Evolutionary conservation across 2,797 vertebrate genomes (phyloP).

Genomic region (Neomorphus geoffroyi): DNA sequence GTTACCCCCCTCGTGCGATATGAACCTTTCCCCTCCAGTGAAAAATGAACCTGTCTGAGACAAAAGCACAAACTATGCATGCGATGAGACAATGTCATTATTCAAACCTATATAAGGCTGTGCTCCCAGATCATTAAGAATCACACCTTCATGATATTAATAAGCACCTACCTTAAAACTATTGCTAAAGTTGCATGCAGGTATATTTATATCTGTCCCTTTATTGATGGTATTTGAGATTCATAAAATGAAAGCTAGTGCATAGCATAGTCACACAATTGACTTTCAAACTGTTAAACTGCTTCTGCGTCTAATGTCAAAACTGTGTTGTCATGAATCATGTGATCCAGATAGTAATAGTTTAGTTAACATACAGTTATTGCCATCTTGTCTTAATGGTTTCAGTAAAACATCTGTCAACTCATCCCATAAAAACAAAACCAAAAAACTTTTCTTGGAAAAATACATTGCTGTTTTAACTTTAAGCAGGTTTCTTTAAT

Average conservation of each 20-base stretch:
- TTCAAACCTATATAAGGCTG: constrained; percentile 82
- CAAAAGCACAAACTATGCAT: constrained; percentile 85
- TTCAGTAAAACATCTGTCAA: constrained; percentile 73
- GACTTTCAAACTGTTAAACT: constrained; percentile 50
- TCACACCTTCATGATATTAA: constrained; percentile 83
- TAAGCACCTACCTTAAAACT: constrained; percentile 75
- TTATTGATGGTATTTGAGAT: constrained; percentile 61
- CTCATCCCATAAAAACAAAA: constrained; percentile 55
- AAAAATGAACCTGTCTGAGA: constrained; percentile 95
- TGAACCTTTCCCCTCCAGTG: constrained; percentile 91
- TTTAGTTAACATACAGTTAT: constrained; percentile 69
- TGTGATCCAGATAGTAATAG: constrained; percentile 27
- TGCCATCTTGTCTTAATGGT: constrained; percentile 68
- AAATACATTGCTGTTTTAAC: constrained; percentile 61
- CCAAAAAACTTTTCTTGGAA: neutral
- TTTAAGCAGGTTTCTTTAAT: constrained; percentile 66
- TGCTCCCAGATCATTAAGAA: constrained; percentile 84
- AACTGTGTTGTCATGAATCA: constrained; percentile 6
- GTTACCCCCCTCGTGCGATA: constrained; percentile 84
- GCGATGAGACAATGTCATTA: constrained; percentile 82
- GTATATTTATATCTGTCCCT: constrained; percentile 72
- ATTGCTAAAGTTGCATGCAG: constrained; percentile 59
- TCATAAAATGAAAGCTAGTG: constrained; percentile 32
- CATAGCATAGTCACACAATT: neutral
- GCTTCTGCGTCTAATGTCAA: neutral